A percentile compares a stretch with the other conserved stretches of the same genome.
Evolutionary conservation across 2,888 invertebrate species (phyloP).

Genomic region (Deladenus siricidicola): DNA sequence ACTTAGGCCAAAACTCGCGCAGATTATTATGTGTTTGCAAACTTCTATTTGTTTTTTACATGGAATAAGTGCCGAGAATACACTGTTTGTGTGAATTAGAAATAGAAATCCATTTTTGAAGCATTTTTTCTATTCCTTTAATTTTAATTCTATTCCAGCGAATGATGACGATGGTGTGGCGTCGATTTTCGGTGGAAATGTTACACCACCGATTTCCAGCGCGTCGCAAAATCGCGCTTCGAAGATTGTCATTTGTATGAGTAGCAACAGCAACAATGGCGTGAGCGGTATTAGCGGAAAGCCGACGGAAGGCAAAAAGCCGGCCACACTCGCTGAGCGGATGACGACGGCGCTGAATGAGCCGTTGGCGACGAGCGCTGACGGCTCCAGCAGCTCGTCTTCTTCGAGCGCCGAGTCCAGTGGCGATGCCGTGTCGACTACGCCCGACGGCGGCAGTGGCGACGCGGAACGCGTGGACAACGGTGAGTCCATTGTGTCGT

Average conservation of each 20-base stretch:
- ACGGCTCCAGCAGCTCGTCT: background rate
- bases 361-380: background rate
- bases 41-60: no score
- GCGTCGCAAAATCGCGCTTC: slow-evolving; percentile 16
- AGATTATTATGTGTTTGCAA: no score
- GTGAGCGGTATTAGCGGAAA: no score
- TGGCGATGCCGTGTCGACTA: background rate
- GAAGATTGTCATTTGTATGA: slow-evolving; percentile 26
- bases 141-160: slow-evolving; percentile 13
- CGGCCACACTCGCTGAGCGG: background rate
- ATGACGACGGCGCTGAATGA: background rate
- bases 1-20: no score
- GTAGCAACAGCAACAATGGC: background rate
- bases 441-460: background rate
- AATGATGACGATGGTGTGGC: slow-evolving; percentile 31
- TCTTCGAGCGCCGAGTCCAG: background rate
- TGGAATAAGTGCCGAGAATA: no score
- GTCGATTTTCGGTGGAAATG: slow-evolving; percentile 28
- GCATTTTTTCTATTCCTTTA: no score
- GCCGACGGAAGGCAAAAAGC: background rate
- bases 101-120: no score
- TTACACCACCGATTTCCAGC: slow-evolving; percentile 23
- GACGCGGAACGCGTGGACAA: no score
- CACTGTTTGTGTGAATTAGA: no score
- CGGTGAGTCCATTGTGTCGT: slow-evolving; percentile 5